Conservation (phyloP, 1,140 invertebrate genomes). For the Drosophila lacteicornis region DNA sequence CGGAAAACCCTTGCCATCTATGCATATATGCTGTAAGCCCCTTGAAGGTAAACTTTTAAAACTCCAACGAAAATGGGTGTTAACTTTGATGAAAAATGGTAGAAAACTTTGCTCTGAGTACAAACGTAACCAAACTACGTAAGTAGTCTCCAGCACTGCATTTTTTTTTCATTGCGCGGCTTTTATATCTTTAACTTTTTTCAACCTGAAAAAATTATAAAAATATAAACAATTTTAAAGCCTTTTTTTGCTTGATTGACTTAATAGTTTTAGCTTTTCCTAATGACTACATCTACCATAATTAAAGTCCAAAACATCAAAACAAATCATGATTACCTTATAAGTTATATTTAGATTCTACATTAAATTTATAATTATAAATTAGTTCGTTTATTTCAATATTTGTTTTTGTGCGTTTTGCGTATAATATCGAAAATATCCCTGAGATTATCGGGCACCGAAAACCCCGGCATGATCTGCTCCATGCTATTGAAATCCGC, state of each 20-base stretch:
- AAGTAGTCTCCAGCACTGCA: too few relatives aligned
- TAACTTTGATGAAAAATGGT: too few relatives aligned
- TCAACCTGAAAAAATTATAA: neutral
- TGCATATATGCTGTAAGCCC: too few relatives aligned
- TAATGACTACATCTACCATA: neutral
- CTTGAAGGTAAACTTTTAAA: too few relatives aligned
- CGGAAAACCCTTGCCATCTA: too few relatives aligned
- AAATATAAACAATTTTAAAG: neutral
- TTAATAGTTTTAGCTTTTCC: neutral
- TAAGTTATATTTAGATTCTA: too few relatives aligned
- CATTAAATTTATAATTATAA: neutral
- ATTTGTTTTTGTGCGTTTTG: slow-evolving; percentile 63
- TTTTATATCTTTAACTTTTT: neutral
- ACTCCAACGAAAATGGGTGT: too few relatives aligned
- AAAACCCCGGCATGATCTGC: slow-evolving; percentile 58
- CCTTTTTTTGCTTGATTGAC: rapidly evolving
- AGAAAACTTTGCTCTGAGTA: too few relatives aligned
- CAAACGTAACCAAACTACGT: too few relatives aligned
- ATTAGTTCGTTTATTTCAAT: slow-evolving; percentile 18
- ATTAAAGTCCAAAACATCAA: too few relatives aligned
- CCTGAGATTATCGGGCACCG: slow-evolving; percentile 54
- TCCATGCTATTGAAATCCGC: slow-evolving; percentile 82
- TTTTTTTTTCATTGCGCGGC: neutral
- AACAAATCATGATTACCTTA: too few relatives aligned
- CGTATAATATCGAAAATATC: slow-evolving; percentile 73